Evolutionary conservation across 2,888 invertebrate species (phyloP).

Genomic region (Boloria selene): DNA sequence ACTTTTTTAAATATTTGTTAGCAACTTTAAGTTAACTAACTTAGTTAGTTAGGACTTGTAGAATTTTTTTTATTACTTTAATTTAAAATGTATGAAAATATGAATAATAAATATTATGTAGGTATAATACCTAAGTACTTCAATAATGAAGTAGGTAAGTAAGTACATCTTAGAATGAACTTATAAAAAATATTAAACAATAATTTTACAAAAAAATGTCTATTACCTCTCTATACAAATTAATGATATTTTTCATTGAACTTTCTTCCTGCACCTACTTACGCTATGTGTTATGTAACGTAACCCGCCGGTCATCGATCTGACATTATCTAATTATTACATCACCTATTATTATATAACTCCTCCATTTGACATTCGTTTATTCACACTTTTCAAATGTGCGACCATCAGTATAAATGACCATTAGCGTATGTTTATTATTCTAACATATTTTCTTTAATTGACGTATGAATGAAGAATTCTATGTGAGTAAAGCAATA

Average conservation of each 20-base stretch:
- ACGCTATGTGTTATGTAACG: slow-evolving; percentile 56
- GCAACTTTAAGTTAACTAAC: too few species aligned
- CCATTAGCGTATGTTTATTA: neutral
- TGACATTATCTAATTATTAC: slow-evolving; percentile 72
- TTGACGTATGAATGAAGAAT: too few species aligned
- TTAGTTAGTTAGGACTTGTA: too few species aligned
- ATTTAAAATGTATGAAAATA: too few species aligned
- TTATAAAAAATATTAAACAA: too few species aligned
- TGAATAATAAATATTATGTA: too few species aligned
- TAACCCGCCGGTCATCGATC: slow-evolving; percentile 64
- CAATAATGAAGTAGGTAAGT: too few species aligned
- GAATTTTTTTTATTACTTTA: too few species aligned
- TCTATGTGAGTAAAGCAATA: too few species aligned
- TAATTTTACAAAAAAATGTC: neutral
- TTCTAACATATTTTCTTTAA: neutral
- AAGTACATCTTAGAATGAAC: too few species aligned
- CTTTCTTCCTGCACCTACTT: slow-evolving; percentile 60
- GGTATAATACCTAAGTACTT: too few species aligned
- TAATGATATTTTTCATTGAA: slow-evolving; percentile 38
- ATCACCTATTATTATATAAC: slow-evolving; percentile 60
- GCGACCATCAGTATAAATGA: slow-evolving; percentile 10
- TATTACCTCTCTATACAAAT: neutral
- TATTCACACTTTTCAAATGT: slow-evolving; percentile 41
- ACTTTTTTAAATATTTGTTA: too few species aligned
- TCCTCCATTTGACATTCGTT: slow-evolving; percentile 57